Evolutionary conservation across 64 coral and sea anemone species (phyloP).

Genomic region (Porites lutea): DNA sequence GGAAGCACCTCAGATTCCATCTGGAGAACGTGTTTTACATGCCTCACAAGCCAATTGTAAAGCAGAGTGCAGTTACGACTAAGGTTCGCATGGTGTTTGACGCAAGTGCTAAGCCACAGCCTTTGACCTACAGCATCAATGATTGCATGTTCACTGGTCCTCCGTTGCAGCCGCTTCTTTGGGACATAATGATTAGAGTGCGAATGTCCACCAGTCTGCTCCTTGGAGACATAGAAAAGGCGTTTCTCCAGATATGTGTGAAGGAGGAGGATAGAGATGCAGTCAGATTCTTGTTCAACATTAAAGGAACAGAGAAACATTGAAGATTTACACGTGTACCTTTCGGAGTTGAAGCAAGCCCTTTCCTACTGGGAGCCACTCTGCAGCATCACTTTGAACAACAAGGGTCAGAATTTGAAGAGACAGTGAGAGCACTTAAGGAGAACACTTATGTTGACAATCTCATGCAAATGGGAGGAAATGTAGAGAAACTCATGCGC

Average conservation of each 20-base stretch:
- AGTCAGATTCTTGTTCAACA: conserved; percentile 39
- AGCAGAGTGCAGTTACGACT: conserved; percentile 19
- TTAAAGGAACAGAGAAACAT: conserved; percentile 37
- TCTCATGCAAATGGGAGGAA: too few relatives aligned
- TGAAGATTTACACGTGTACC: conserved; percentile 48
- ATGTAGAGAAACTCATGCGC: too few relatives aligned
- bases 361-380: conserved; percentile 37
- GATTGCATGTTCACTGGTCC: conserved; percentile 40
- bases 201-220: not conserved
- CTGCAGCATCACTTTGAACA: conserved; percentile 20
- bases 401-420: not conserved
- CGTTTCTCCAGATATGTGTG: conserved; percentile 18
- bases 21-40: conserved; percentile 30
- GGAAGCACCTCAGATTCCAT: not conserved
- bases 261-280: conserved; percentile 47
- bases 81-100: conserved; percentile 49
- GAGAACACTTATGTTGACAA: too few relatives aligned
- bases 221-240: conserved; percentile 36
- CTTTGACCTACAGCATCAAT: conserved; percentile 1
- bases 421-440: conserved; percentile 28
- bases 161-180: conserved; percentile 28
- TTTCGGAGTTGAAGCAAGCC: conserved; percentile 42
- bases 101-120: not conserved
- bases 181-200: not conserved
- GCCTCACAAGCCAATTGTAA: conserved; percentile 59